Conservation (phyloP, 2,113 vertebrate species). For the Phyllostomus hastatus region DNA sequence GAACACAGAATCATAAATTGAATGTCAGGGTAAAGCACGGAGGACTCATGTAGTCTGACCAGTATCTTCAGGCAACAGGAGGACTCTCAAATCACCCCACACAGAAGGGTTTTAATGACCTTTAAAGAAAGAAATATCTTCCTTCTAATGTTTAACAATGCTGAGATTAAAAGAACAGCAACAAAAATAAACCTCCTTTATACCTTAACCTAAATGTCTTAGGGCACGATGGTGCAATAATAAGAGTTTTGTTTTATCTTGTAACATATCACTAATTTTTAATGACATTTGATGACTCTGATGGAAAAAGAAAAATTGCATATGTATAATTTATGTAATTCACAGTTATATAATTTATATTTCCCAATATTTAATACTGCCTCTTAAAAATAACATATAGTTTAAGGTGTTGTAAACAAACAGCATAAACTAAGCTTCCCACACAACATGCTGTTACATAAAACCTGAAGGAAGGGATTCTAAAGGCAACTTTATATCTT, state of each 20-base stretch:
- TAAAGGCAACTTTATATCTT: conserved; percentile 1
- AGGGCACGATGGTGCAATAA: background rate
- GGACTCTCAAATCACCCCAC: background rate
- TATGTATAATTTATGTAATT: background rate
- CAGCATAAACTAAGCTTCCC: background rate
- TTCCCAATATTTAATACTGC: conserved; percentile 32
- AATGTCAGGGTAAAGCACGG: background rate
- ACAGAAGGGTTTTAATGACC: background rate
- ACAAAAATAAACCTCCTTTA: background rate
- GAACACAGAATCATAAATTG: background rate
- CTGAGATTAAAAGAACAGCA: background rate
- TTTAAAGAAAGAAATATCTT: background rate
- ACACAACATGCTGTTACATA: background rate
- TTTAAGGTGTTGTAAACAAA: background rate
- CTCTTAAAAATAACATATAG: conserved; percentile 50
- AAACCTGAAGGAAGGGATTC: background rate
- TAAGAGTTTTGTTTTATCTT: background rate
- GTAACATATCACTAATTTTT: background rate
- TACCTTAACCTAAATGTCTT: background rate
- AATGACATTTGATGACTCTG: background rate
- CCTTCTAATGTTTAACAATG: background rate
- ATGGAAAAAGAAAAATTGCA: background rate
- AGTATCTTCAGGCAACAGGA: background rate
- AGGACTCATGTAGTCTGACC: background rate
- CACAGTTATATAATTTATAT: background rate